Percentiles rank a stretch among this genome's conserved stretches.
Evolutionary conservation across 2,797 vertebrate genomes (phyloP).

Genomic region (Notamacropus eugenii): DNA sequence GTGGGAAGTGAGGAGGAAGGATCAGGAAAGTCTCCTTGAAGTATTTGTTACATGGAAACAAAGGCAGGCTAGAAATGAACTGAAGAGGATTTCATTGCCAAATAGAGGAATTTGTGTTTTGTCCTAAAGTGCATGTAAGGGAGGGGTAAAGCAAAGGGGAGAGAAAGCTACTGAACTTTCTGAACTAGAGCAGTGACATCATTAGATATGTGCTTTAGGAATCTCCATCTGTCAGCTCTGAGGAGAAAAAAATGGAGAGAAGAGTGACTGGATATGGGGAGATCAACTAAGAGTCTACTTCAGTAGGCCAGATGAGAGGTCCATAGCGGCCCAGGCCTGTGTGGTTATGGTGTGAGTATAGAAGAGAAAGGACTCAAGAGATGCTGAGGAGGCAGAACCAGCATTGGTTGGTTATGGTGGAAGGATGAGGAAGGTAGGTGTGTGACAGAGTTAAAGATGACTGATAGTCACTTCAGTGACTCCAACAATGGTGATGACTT

Average conservation of each 20-base stretch:
- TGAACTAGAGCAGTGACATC: not conserved
- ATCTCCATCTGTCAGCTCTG: not conserved
- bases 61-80: not conserved
- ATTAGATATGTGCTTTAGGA: not conserved
- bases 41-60: not conserved
- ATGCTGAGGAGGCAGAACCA: not conserved
- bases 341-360: not conserved
- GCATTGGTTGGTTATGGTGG: not conserved
- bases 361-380: not conserved
- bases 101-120: not conserved
- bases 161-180: not conserved
- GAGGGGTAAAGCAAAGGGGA: not conserved
- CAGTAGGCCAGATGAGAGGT: not conserved
- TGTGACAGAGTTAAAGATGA: not conserved
- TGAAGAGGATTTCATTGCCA: not conserved
- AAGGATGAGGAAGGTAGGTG: not conserved
- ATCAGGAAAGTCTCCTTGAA: not conserved
- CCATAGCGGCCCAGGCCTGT: too few relatives aligned
- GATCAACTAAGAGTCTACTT: not conserved
- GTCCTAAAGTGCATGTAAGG: not conserved
- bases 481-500: not conserved
- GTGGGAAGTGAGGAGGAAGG: not conserved
- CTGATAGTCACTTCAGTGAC: not conserved
- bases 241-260: not conserved
- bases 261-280: not conserved